Base-by-base conservation (phyloP, 2,888 invertebrate species). In the Tromatobia lineatoria region DNA sequence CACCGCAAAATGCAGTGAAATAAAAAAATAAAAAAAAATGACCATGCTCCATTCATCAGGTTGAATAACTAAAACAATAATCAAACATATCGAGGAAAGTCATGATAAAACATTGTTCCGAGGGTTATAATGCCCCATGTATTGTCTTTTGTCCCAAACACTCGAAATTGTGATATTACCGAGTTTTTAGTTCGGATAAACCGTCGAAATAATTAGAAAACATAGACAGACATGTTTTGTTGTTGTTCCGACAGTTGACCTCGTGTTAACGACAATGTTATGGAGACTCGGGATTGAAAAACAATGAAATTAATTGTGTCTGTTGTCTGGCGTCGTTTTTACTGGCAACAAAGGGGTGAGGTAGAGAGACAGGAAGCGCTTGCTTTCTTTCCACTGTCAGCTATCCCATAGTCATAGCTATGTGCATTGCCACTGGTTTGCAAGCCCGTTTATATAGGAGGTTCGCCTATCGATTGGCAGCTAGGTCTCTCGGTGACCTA, bases 381-480 rank as follows among this genome's bases (percentile, higher is more conserved):
- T 50, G 25, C 50, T 66, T 54, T 34, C n/a, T n/a, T 66, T 52
- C 42, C 42, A 73, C 59, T 38, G 54, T 66, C 66, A 54, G 74
- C 66, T 23, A 59, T 69, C 59, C 59, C 74, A 75, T 76, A 57
- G 52, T 50, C 67, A 61, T 38, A 73, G 20, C 25, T 23, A 38
- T 52, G n/a, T 67, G 80, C 54, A n/a, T 29, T 38, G 34, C 34
- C 59, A 66, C 69, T 54, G 45, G 64, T 78, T 69, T 52, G 69
- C 78, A 15, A 34, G 34, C n/a, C 34, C 34, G 80, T 75, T 76
- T 54, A 64, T 70, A 11, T 64, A 52, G 61, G 73, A 47, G 80
- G 81, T 81, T 90, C 90, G 87, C 88, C 84, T 92, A 92, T 92
- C 90, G 92, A 92, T 92, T 91, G 90, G 85, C 89, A 85, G 90